Conservation (phyloP, 2,797 vertebrate genomes). For the Bradypodion ventrale region DNA sequence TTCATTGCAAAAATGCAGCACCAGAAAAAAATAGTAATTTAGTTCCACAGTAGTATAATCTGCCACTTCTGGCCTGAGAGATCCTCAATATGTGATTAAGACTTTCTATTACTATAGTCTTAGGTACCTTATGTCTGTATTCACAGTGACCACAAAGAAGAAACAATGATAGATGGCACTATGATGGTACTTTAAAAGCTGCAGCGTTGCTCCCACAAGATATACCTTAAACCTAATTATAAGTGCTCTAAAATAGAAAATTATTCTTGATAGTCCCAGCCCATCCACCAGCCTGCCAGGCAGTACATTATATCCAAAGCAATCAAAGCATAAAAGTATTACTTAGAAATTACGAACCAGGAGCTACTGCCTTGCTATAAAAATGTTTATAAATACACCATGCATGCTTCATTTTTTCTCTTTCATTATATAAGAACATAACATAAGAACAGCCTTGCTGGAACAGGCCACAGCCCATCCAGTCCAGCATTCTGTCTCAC, state of each 20-base stretch:
- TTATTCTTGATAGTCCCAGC: no score
- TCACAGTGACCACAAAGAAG: background rate
- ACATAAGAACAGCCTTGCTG: no score
- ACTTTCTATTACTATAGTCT: background rate
- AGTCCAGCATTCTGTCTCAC: no score
- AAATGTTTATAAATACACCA: background rate
- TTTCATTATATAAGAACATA: background rate
- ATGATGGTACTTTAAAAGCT: background rate
- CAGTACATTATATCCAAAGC: background rate
- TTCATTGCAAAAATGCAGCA: background rate
- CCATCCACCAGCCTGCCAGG: background rate
- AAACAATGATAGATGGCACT: background rate
- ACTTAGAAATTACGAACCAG: background rate
- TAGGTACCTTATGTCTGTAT: background rate
- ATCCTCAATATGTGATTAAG: background rate
- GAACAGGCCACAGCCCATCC: no score
- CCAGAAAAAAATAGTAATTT: background rate
- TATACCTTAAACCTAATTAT: background rate
- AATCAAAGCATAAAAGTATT: background rate
- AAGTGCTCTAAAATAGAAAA: background rate
- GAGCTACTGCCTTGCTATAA: background rate
- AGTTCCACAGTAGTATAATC: background rate
- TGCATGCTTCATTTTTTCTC: background rate
- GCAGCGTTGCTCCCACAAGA: background rate
- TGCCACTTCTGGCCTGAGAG: background rate